phyloP scores from a whole-genome alignment of 2,797 vertebrate genomes.

The Hapalemur alaotrensis region DNA sequence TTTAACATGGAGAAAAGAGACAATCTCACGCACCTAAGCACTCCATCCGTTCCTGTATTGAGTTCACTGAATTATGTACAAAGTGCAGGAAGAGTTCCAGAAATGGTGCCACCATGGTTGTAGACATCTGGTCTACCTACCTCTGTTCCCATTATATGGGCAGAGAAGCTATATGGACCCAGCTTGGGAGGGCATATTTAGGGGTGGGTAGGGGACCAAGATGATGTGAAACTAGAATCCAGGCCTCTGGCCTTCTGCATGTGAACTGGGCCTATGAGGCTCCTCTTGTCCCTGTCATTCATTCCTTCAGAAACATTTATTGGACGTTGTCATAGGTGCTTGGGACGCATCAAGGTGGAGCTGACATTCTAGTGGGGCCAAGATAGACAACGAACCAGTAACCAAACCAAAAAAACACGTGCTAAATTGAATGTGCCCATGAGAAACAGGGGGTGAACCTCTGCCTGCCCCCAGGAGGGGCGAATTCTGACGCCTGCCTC shows the following conservation, averaged over 20 bases:
- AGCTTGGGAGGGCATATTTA: not conserved
- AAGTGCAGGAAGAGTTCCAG: not conserved
- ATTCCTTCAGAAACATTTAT: not conserved
- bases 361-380: not conserved
- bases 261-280: not conserved
- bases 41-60: no score
- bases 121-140: not conserved
- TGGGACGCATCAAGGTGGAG: not conserved
- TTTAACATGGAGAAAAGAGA: not conserved
- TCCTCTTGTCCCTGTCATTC: not conserved
- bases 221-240: not conserved
- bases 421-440: not conserved
- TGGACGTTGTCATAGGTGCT: not conserved
- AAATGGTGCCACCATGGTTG: accelerated
- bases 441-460: not conserved
- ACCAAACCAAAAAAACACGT: not conserved
- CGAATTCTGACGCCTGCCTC: not conserved
- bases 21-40: not conserved
- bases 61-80: not conserved
- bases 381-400: not conserved
- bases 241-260: not conserved
- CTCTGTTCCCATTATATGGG: not conserved
- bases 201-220: not conserved
- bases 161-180: not conserved
- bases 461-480: not conserved